Evolutionary conservation across 2,113 vertebrate species (phyloP).

Genomic region (Onychostruthus taczanowskii): DNA sequence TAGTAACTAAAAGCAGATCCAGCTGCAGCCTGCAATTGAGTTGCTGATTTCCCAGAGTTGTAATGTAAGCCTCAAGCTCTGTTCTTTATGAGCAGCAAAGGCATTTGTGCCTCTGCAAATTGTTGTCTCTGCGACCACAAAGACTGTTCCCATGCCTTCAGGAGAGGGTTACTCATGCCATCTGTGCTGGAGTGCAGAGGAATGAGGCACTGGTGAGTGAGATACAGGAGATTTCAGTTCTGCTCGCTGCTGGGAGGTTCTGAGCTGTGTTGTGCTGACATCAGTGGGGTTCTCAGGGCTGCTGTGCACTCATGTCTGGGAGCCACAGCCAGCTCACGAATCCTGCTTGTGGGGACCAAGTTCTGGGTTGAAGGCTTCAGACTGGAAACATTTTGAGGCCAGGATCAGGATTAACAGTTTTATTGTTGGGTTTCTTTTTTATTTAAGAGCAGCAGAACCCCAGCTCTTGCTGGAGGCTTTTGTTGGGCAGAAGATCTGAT

Average conservation of each 20-base stretch:
- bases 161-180: not conserved
- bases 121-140: not conserved
- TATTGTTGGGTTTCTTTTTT: not conserved
- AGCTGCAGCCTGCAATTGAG: not conserved
- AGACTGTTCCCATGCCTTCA: not conserved
- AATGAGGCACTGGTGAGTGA: not conserved
- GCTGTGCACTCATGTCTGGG: not conserved
- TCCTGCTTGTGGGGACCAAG: not conserved
- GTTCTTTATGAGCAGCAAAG: not conserved
- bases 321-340: not conserved
- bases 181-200: not conserved
- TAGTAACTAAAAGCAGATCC: not conserved
- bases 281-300: not conserved
- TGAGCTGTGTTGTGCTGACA: not conserved
- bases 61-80: not conserved
- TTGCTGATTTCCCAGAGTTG: not conserved
- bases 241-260: not conserved
- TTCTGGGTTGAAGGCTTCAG: not conserved
- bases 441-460: not conserved
- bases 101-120: not conserved
- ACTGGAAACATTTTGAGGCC: not conserved
- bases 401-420: not conserved
- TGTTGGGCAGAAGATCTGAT: not conserved
- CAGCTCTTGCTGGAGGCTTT: not conserved
- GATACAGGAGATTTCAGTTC: not conserved